A percentile compares a stretch with the other conserved stretches of the same genome.
phyloP scores from a whole-genome alignment of 2,797 vertebrate species.

The Huso huso region DNA sequence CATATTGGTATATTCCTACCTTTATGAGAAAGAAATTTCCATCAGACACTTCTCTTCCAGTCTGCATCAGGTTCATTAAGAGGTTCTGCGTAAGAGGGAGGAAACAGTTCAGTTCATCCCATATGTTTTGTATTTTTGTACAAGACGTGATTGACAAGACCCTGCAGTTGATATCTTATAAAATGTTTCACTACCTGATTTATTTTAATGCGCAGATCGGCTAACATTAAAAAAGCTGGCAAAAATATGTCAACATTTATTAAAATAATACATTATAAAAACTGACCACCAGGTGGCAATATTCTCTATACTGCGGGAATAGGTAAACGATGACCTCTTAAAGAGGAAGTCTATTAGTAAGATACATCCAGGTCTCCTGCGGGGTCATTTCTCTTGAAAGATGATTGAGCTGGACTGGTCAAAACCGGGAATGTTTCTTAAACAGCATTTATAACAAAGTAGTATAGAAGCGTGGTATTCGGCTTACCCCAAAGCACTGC shows the following conservation, averaged over 20 bases:
- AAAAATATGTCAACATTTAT: slow-evolving; percentile 10
- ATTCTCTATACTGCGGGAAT: not conserved
- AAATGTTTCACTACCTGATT: no score
- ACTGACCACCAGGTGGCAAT: no score
- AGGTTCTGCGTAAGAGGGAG: slow-evolving; percentile 42
- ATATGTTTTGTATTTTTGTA: no score
- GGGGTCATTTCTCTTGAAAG: no score
- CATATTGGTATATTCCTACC: slow-evolving; percentile 30
- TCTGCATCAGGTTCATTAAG: slow-evolving; percentile 56
- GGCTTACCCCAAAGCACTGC: slow-evolving; percentile 65
- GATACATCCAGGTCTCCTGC: not conserved
- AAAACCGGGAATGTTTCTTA: no score
- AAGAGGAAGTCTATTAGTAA: not conserved
- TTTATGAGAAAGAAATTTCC: slow-evolving; percentile 46
- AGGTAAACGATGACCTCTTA: not conserved
- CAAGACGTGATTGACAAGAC: not conserved
- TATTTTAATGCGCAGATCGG: no score
- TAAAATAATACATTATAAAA: no score
- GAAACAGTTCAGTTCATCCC: slow-evolving; percentile 3
- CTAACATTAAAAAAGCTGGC: slow-evolving; percentile 9
- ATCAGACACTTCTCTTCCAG: slow-evolving; percentile 36
- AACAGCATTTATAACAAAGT: not conserved
- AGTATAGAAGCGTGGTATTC: not conserved
- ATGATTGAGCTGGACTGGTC: no score
- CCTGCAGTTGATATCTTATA: not conserved